Conservation (phyloP, 2,888 invertebrate genomes). For the Torymus aiolomorphi region DNA sequence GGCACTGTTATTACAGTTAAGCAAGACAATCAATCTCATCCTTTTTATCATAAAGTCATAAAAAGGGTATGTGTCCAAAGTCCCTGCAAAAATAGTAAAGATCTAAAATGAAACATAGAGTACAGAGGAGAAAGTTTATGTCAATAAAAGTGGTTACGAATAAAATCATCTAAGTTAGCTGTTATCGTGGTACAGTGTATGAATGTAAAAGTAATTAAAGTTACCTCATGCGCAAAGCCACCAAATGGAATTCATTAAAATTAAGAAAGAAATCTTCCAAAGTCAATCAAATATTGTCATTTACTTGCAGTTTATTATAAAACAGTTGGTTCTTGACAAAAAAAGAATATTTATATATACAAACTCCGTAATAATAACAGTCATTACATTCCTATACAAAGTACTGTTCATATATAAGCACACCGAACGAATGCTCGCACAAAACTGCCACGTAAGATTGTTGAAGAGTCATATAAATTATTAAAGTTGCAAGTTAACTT, state of each 20-base stretch:
- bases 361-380: constrained; percentile 36
- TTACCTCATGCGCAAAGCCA: constrained; percentile 49
- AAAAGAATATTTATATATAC: constrained; percentile 34
- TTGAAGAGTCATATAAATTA: constrained; percentile 46
- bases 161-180: constrained; percentile 63
- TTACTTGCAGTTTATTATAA: constrained; percentile 48
- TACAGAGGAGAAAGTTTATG: constrained; percentile 63
- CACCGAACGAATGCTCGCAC: constrained; percentile 49
- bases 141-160: constrained; percentile 64
- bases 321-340: constrained; percentile 40
- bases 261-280: constrained; percentile 47
- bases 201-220: constrained; percentile 54
- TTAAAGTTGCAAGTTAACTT: constrained; percentile 42
- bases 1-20: constrained; percentile 14
- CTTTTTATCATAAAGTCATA: not conserved
- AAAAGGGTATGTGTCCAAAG: constrained; percentile 6
- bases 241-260: constrained; percentile 44
- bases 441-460: constrained; percentile 54
- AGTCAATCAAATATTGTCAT: constrained; percentile 54
- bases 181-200: constrained; percentile 56
- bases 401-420: constrained; percentile 53
- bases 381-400: constrained; percentile 56
- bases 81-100: constrained; percentile 1
- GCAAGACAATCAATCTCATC: constrained; percentile 42
- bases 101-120: constrained; percentile 17